Percentiles rank a stretch among this genome's conserved stretches.
phyloP scores from a whole-genome alignment of 2,113 vertebrate species.

The Elgaria multicarinata region DNA sequence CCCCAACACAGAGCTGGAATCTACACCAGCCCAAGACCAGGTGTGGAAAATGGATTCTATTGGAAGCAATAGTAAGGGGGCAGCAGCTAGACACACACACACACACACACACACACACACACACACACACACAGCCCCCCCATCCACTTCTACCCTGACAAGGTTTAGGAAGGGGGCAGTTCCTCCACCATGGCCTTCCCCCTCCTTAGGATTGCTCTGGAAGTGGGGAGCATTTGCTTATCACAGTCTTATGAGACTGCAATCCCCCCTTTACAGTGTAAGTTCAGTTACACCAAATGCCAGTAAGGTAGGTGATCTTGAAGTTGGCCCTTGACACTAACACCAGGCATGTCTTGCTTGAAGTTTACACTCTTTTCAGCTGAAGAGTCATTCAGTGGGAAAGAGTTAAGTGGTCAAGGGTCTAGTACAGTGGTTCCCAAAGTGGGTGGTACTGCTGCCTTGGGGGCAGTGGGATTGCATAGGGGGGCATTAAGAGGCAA shows the following conservation, averaged over 20 bases:
- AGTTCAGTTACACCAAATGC: not conserved
- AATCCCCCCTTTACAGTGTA: not conserved
- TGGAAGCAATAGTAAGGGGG: not conserved
- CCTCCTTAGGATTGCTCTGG: not conserved
- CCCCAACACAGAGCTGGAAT: not conserved
- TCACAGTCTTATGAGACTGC: not conserved
- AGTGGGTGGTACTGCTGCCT: too few relatives aligned
- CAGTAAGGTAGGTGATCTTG: not conserved
- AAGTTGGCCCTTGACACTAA: not conserved
- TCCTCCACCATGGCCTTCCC: not conserved
- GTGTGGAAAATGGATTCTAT: not conserved
- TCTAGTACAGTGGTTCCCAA: too few relatives aligned
- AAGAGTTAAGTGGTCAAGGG: conserved; percentile 65
- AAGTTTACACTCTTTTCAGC: conserved; percentile 12
- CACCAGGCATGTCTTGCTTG: not conserved
- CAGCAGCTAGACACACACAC: not conserved
- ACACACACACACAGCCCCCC: not conserved
- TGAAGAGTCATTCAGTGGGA: conserved; percentile 42
- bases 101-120: not conserved
- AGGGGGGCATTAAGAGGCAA: too few relatives aligned
- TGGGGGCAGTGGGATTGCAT: too few relatives aligned
- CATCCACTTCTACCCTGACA: not conserved
- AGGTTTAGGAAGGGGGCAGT: not conserved
- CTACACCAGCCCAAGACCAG: not conserved
- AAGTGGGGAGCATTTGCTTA: not conserved